Conservation (phyloP, 1,140 invertebrate species). For the Frieseomelitta varia region DNA sequence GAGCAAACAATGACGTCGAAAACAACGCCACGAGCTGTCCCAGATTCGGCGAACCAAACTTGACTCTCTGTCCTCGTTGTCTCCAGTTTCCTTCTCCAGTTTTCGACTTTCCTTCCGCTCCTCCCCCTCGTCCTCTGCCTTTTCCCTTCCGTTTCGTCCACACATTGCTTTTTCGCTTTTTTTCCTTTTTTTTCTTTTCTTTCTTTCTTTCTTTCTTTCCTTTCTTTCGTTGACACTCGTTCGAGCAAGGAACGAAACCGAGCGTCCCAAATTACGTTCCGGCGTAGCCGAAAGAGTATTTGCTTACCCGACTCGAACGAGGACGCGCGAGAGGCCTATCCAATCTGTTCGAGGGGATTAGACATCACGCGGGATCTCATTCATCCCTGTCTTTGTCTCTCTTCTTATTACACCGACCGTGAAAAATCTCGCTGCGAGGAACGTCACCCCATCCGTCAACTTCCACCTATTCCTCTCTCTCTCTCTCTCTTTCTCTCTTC, state of each 20-base stretch:
- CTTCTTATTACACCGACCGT: neutral
- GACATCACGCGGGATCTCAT: neutral
- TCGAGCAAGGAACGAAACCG: neutral
- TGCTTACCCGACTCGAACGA: neutral
- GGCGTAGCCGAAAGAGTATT: too few species aligned
- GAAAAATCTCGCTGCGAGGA: too few species aligned
- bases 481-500: neutral
- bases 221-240: neutral
- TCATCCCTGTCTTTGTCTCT: neutral
- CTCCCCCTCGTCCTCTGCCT: neutral
- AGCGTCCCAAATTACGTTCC: neutral
- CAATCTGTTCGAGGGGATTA: neutral
- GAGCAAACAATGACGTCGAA: neutral
- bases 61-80: neutral
- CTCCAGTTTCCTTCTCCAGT: too few species aligned
- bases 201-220: too few species aligned
- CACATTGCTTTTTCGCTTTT: neutral
- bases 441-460: neutral
- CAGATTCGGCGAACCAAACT: neutral
- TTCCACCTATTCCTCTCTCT: neutral
- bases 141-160: neutral
- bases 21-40: conserved; percentile 17
- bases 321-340: neutral
- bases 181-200: too few species aligned
- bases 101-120: neutral